Percentiles rank a stretch among this genome's conserved stretches.
Evolutionary conservation across 2,113 vertebrate genomes (phyloP).

Genomic region (Sinocyclocheilus grahami): DNA sequence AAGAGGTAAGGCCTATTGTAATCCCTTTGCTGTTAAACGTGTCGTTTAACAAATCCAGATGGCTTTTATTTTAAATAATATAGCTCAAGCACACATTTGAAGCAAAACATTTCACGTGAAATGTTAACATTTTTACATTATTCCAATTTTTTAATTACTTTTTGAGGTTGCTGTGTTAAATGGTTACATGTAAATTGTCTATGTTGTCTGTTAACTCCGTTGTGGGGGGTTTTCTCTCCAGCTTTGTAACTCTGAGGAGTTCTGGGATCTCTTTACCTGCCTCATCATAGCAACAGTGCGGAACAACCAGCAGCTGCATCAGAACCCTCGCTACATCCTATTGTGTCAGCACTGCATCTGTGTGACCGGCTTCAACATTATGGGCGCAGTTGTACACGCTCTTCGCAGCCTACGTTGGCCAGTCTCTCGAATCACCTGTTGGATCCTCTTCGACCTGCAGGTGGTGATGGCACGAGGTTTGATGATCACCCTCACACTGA

Average conservation of each 20-base stretch:
- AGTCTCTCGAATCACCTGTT: too few species aligned
- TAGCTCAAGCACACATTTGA: neutral
- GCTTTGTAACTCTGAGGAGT: constrained; percentile 75
- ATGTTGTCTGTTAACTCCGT: neutral
- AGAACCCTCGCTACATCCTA: too few species aligned
- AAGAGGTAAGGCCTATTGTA: constrained; percentile 69
- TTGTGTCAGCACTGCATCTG: too few species aligned
- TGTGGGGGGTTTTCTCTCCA: constrained; percentile 47
- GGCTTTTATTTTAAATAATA: neutral
- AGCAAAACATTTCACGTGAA: neutral
- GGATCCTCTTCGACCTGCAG: too few species aligned
- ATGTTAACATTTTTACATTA: neutral
- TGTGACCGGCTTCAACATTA: too few species aligned
- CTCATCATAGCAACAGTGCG: too few species aligned
- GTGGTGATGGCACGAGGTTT: too few species aligned
- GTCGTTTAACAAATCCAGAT: neutral
- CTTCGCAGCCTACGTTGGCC: too few species aligned
- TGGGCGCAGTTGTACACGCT: too few species aligned
- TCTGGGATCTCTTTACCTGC: too few species aligned
- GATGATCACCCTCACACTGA: too few species aligned
- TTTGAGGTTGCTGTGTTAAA: neutral
- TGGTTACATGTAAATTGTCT: neutral
- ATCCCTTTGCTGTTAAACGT: neutral
- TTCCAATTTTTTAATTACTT: neutral
- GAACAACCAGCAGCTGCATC: too few species aligned